phyloP scores from a whole-genome alignment of 2,888 invertebrate genomes.

The Alloplasta piceator region DNA sequence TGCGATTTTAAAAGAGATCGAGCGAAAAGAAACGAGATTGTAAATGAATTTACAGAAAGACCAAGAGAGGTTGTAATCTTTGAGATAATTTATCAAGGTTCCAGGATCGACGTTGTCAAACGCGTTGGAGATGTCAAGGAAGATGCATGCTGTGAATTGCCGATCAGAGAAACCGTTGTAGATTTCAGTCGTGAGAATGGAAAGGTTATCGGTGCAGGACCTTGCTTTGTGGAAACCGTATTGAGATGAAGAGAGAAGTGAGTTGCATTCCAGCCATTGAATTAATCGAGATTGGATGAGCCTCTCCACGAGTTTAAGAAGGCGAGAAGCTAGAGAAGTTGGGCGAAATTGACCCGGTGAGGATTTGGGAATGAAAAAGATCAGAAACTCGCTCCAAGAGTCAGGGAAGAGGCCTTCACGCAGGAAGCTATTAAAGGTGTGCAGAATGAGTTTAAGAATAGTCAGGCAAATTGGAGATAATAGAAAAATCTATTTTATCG shows the following conservation, averaged over 20 bases:
- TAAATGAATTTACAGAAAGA: constrained; percentile 35
- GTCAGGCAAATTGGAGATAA: constrained; percentile 15
- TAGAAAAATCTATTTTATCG: constrained; percentile 38
- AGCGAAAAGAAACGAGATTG: constrained; percentile 21
- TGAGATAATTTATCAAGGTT: background rate
- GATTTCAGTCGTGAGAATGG: constrained; percentile 35
- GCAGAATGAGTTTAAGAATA: background rate
- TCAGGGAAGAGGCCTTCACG: background rate
- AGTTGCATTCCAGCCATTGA: constrained; percentile 45
- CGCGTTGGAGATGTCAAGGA: constrained; percentile 41
- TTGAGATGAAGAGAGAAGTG: constrained; percentile 16
- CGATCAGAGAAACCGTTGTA: constrained; percentile 10
- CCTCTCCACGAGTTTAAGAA: constrained; percentile 52
- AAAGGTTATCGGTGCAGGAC: constrained; percentile 48
- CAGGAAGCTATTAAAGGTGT: constrained; percentile 19
- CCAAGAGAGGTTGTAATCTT: constrained; percentile 4
- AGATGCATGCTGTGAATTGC: constrained; percentile 3
- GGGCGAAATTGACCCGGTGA: constrained; percentile 29
- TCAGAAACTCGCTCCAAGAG: background rate
- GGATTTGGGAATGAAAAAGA: constrained; percentile 42
- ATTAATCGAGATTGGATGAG: constrained; percentile 38
- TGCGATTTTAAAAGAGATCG: constrained; percentile 30
- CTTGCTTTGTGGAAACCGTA: constrained; percentile 41
- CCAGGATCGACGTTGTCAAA: constrained; percentile 48
- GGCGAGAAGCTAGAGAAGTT: constrained; percentile 16